These are phyloP conservation scores for Troglohyphantes excavatus DNA, from an alignment of 2,888 invertebrate species.

Conservation along the genomic window DNA sequence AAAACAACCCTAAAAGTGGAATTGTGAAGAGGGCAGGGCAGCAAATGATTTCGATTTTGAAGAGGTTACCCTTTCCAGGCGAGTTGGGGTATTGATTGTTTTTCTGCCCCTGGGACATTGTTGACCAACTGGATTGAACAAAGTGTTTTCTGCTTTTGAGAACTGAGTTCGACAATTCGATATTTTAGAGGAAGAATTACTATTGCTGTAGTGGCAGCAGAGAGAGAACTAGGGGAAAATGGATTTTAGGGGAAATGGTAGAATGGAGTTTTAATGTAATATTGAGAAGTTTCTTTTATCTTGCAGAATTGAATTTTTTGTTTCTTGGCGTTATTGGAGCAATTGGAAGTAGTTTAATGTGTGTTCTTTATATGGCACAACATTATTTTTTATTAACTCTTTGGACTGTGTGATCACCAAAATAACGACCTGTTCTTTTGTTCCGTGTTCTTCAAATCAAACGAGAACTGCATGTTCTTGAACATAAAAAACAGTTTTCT, in stretches of 20 bases:
- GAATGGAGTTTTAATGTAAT: not conserved
- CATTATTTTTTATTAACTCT: not conserved
- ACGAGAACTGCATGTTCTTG: no score
- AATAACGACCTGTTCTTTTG: no score
- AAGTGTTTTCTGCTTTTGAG: constrained; percentile 34
- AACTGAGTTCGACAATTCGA: not conserved
- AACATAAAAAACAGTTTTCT: no score
- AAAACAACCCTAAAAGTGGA: constrained; percentile 42
- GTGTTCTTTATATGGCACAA: no score
- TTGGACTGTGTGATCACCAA: no score
- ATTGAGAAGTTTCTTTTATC: not conserved
- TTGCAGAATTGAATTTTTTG: no score
- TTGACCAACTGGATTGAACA: constrained; percentile 63
- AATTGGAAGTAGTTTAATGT: no score
- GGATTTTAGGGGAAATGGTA: not conserved
- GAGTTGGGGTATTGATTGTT: constrained; percentile 13
- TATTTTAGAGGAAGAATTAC: constrained; percentile 32
- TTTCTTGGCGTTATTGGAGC: not conserved
- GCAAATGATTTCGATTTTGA: constrained; percentile 49
- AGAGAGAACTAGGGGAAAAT: not conserved
- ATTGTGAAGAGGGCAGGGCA: not conserved
- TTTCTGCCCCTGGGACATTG: constrained; percentile 11
- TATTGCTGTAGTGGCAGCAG: constrained; percentile 11
- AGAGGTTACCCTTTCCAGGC: not conserved
- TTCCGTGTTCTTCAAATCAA: no score